Evolutionary conservation across 1,140 invertebrate species (phyloP), one percentile per base, ranked within the genome.

Genomic region (Drosophila parabipectinata): DNA sequence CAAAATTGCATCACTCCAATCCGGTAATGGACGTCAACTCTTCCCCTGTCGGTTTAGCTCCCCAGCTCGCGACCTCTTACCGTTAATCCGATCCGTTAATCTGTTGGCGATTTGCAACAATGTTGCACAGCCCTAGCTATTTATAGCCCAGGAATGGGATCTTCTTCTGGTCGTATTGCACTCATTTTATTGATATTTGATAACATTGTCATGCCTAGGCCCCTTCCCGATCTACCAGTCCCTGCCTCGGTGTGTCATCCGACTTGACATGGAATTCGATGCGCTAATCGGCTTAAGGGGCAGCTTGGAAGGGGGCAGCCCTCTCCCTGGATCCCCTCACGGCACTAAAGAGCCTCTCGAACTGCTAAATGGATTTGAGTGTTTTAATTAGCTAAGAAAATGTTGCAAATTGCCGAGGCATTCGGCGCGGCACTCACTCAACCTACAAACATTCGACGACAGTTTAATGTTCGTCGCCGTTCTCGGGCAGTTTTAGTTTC

Each of bases 361-460:
- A 44, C 55, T 66, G 78, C 82, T 85, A 85, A 85, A 81, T 87
- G 81, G 81, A 85, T 85, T 85, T 85, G 78, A 76, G 61, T 80
- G 48, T 78, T 81, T 87, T 85, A 85, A 85, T 85, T 85, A 85
- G 82, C 82, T 61, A 14, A 61, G 74, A 87, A 84, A 87, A 85
- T 87, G 81, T 72, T 66, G 63, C 66, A 61, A 85, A 74, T 66
- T 67, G 68, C 56, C 67, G 58, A 60, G 52, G 52, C 61, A 66
- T 69, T 66, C 74, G 67, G 48, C 52, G 45, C 37, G 74, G 54
- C 32, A 61, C 56, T 45, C 50, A 30, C 26, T 8, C 62, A 28
- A 9, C 18, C 44, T 28, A 28, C 44, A 24, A 58, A 64, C 32
- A 44, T 56, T 55, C 39, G 72, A 63, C 50, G 55, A 76, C 73